Percentiles rank a stretch among this genome's conserved stretches.
Evolutionary conservation across 2,797 vertebrate genomes (phyloP).

Genomic region (Rhynchotus rufescens): DNA sequence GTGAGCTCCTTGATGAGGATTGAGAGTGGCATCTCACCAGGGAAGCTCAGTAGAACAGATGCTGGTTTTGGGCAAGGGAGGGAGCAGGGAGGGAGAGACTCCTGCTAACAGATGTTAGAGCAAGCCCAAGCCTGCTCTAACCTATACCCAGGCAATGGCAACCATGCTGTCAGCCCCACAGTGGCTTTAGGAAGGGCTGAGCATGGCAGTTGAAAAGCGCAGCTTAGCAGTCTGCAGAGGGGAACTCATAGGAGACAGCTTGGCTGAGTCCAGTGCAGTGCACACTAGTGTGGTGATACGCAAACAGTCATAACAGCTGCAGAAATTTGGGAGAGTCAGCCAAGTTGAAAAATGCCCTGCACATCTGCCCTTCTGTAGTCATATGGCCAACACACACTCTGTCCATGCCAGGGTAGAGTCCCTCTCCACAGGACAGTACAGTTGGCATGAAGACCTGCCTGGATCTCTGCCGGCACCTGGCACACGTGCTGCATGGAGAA

Average conservation of each 20-base stretch:
- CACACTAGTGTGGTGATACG: neutral
- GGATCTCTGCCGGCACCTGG: neutral
- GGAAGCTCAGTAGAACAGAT: neutral
- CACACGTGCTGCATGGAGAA: neutral
- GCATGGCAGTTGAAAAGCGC: neutral
- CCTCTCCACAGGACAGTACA: neutral
- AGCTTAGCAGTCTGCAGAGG: neutral
- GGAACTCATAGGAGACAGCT: neutral
- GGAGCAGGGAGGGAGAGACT: neutral
- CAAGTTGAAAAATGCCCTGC: neutral
- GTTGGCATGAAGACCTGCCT: neutral
- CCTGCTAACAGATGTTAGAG: neutral
- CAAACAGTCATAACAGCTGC: conserved; percentile 47
- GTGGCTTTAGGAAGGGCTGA: neutral
- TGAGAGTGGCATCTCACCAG: neutral
- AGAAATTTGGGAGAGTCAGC: conserved; percentile 3
- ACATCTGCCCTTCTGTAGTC: conserved; percentile 13
- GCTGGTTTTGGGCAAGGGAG: neutral
- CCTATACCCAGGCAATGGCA: neutral
- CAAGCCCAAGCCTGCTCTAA: neutral
- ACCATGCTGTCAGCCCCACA: neutral
- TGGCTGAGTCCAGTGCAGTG: neutral
- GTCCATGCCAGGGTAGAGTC: conserved; percentile 13
- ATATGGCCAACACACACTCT: neutral
- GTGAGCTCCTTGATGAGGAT: neutral